These are phyloP conservation scores for Drosophila sordidula DNA, from an alignment of 2,888 invertebrate species.

Conservation along the genomic window DNA sequence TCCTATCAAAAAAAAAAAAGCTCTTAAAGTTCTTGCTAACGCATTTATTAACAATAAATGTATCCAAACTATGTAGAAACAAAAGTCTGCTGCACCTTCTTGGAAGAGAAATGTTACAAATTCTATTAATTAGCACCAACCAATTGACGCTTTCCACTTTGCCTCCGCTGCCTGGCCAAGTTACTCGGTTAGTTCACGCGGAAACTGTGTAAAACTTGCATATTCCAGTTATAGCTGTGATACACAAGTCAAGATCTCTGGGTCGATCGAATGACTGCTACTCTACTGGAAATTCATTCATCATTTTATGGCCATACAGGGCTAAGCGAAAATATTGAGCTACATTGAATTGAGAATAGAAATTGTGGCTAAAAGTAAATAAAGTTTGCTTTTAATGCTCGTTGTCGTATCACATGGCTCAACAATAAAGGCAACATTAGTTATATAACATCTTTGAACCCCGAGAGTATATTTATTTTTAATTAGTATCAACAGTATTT, in stretches of 20 bases:
- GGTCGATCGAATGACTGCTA: background rate
- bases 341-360: no score
- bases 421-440: no score
- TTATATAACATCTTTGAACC: no score
- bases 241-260: background rate
- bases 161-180: constrained; percentile 12
- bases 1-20: constrained; percentile 13
- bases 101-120: constrained; percentile 61
- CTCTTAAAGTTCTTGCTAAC: constrained; percentile 42
- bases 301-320: constrained; percentile 1
- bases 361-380: no score
- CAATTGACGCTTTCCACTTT: constrained; percentile 44
- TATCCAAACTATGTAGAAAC: constrained; percentile 16
- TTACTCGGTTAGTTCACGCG: constrained; percentile 39
- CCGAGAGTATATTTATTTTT: no score
- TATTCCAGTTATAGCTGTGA: constrained; percentile 61
- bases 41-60: constrained; percentile 20
- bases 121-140: constrained; percentile 71
- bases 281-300: constrained; percentile 35
- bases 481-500: no score
- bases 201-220: constrained; percentile 68
- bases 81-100: constrained; percentile 28
- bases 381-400: no score
- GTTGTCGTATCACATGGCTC: no score
- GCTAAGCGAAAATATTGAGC: background rate